Base-by-base conservation (phyloP, 2,113 vertebrate species). In the Otolemur garnettii region DNA sequence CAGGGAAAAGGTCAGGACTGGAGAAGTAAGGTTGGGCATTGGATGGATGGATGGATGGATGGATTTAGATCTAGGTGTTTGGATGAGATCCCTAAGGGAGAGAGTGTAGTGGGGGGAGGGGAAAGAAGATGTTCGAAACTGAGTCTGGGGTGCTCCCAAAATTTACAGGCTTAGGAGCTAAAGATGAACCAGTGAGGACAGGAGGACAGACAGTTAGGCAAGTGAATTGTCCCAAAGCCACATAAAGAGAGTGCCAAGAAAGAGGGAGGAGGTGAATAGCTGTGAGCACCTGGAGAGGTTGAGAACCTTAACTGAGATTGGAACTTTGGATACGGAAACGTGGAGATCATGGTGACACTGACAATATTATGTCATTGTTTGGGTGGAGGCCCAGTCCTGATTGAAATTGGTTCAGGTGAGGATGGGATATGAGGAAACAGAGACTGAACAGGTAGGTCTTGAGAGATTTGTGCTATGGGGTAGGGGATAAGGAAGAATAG, bases 231-330 rank as follows among this genome's bases (percentile, higher is more conserved):
- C 24, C 7, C 53, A 87, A 53, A 83, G 62, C 21, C 59, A 4
- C 12, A 26, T 14, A 69, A 75, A 75, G 18, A 59, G 26, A 30
- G 26, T 38, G n/a, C 45, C 13, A 7, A 88, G 38, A 33, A 64
- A 1, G 33, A 89, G n/a, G 45, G 45, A n/a, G 66, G 38, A n/a
- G 30, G 30, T 26, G 57, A 12, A 12, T 33, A 83, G 33, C 30
- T 14, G 0, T 9, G 38, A 42, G 18, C 24, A 17, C 38, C 4
- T 30, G 2, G 18, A 50, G 30, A 35, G 8, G 28, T 0, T 4
- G 5, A 59, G 62, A 55, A 45, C 78, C 10, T 18, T 24, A 53
- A 18, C 17, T 11, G 6, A 42, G 62, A 74, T 28, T 17, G 68
- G 78, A 66, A 50, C 21, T 1, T 4, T 62, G 45, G 15, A 0